Evolutionary conservation across 2,888 invertebrate species (phyloP), one percentile per base, ranked within the genome.

Genomic region (Melieria omissa): DNA sequence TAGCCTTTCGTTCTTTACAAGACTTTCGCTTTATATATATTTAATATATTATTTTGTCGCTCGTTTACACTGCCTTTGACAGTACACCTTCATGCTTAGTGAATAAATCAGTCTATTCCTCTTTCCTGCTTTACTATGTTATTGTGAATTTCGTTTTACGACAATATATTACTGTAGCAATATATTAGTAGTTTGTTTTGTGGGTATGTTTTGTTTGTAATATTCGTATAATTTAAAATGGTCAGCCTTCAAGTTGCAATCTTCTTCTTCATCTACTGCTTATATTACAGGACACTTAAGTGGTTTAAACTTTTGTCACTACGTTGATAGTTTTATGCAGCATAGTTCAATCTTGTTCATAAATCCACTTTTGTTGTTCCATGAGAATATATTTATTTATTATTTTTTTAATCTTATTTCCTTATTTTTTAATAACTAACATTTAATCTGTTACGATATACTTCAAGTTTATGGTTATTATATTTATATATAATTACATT

Each of bases 61-160:
- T 54, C 16, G 10, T 60, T 63, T 47, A 60, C 7, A 42, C 6
- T 41, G 16, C 7, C 67, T 67, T 67, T 60, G 10, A 67, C 42
- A 46, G 49, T 67, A 55, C 29, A 5, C 29, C 44, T 42, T 61
- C 61, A 61, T 52, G 60, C 67, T 67, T 67, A 67, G 52, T 76
- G 69, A 67, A 57, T 71, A 82, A 82, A 82, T 84, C 83, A 84
- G 83, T 83, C 84, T 83, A 81, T 80, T 81, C 79, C 81, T 80
- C 79, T 8, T 60, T 71, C 65, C 49, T 46, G 45, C 64, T 64
- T 46, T 70, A 44, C 44, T 70, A 55, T 46, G 64, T 49, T 64
- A 47, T 64, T 29, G 63, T 64, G 65, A 58, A 42, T 52, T 52
- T 4, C 52, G 47, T 70, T 16, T 47, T 42, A 42, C 12, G 14